phyloP scores from a whole-genome alignment of 2,888 invertebrate species.

The Acleris literana region DNA sequence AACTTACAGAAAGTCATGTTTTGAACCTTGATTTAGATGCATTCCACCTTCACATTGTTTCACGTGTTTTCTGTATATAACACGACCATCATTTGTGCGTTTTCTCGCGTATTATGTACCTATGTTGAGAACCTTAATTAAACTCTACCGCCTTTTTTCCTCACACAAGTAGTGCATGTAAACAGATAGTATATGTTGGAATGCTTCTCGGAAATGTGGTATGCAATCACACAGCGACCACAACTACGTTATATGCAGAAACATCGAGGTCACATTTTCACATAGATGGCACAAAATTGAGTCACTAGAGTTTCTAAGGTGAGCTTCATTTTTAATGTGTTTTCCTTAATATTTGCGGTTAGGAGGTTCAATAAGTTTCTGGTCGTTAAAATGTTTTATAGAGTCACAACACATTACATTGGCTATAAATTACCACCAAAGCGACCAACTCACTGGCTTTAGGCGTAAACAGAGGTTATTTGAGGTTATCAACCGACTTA shows the following conservation, averaged over 20 bases:
- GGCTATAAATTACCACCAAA: background rate
- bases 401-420: background rate
- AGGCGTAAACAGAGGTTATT: slow-evolving; percentile 39
- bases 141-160: too few species aligned
- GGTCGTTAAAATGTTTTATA: background rate
- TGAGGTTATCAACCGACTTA: slow-evolving; percentile 41
- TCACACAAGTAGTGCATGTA: background rate
- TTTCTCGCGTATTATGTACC: too few species aligned
- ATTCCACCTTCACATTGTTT: background rate
- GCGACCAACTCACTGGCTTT: slow-evolving; percentile 21
- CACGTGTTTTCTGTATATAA: background rate
- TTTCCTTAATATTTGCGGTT: too few species aligned
- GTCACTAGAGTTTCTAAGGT: too few species aligned
- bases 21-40: background rate
- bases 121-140: too few species aligned
- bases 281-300: background rate
- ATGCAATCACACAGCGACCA: too few species aligned
- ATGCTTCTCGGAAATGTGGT: too few species aligned
- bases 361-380: background rate
- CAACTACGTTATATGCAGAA: background rate
- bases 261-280: background rate
- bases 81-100: background rate
- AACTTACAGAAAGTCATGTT: background rate
- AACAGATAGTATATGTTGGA: background rate
- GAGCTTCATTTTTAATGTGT: too few species aligned